A percentile compares a stretch with the other conserved stretches of the same genome.
These are phyloP conservation scores for Hippopotamus amphibius DNA, from an alignment of 2,113 vertebrate species.

Conservation along the genomic window DNA sequence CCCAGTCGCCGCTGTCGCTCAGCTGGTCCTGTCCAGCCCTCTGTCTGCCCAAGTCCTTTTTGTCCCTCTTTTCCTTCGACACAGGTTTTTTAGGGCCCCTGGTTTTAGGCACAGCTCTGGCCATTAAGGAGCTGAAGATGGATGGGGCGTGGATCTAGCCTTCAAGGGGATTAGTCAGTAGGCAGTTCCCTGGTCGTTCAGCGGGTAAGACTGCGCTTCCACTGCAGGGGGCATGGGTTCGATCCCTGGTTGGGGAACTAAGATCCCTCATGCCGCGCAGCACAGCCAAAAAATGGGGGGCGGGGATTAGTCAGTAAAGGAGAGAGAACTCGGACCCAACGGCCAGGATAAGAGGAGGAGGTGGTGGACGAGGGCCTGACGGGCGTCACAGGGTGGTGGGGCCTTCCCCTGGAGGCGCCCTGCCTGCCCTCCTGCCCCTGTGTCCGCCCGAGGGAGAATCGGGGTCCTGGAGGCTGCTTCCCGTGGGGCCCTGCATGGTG, in stretches of 20 bases:
- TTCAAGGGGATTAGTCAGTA: neutral
- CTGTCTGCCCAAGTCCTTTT: neutral
- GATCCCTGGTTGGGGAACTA: too few relatives aligned
- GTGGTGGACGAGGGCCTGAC: too few relatives aligned
- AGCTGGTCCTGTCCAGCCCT: neutral
- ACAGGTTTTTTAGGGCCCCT: accelerated
- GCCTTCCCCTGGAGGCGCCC: too few relatives aligned
- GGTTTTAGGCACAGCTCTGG: neutral
- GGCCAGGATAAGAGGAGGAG: neutral
- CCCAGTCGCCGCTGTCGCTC: neutral
- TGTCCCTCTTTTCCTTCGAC: neutral
- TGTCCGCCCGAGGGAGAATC: neutral
- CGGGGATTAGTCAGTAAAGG: too few relatives aligned
- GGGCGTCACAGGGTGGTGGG: too few relatives aligned
- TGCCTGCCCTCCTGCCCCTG: neutral
- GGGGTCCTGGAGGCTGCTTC: too few relatives aligned
- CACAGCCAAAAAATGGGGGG: too few relatives aligned
- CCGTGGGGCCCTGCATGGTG: neutral
- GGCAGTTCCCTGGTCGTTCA: too few relatives aligned
- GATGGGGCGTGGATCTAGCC: neutral
- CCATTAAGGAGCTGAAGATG: neutral
- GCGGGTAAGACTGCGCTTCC: too few relatives aligned
- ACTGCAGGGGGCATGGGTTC: too few relatives aligned
- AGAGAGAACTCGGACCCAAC: too few relatives aligned
- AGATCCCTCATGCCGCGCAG: too few relatives aligned